Evolutionary conservation across 2,888 invertebrate species (phyloP).

Genomic region (Stegana nigrithorax): DNA sequence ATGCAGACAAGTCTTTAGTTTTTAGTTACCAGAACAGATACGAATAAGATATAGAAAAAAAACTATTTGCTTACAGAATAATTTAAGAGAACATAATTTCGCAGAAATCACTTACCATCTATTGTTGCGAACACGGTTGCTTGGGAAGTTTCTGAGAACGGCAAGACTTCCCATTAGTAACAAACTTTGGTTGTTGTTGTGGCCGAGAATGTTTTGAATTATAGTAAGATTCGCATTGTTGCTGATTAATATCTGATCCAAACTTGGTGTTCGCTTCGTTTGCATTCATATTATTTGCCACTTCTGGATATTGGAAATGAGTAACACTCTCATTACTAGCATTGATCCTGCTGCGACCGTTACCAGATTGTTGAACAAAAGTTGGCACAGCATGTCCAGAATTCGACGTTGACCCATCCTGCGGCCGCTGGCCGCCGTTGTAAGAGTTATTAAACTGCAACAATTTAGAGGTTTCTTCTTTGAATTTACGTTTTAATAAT

Average conservation of each 20-base stretch:
- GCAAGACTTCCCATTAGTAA: too few species aligned
- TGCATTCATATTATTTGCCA: constrained; percentile 14
- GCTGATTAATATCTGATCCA: constrained; percentile 18
- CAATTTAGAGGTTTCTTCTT: constrained; percentile 62
- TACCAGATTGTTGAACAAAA: too few species aligned
- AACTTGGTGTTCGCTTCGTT: not conserved
- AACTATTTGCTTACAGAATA: not conserved
- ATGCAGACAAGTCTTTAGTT: too few species aligned
- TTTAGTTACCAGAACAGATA: too few species aligned
- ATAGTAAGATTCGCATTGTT: constrained; percentile 29
- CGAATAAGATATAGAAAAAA: too few species aligned
- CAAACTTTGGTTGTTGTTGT: constrained; percentile 37
- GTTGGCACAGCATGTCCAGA: too few species aligned
- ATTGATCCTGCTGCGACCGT: constrained; percentile 38
- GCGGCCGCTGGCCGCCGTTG: too few species aligned
- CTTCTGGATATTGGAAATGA: not conserved
- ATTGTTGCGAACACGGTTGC: constrained; percentile 32
- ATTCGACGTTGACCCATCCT: too few species aligned
- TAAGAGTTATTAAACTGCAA: constrained; percentile 55
- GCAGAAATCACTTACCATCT: constrained; percentile 45
- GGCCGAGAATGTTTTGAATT: constrained; percentile 36
- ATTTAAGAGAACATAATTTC: not conserved
- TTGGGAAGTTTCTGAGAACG: too few species aligned
- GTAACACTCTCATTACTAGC: too few species aligned
- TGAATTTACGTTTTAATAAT: constrained; percentile 65